These are phyloP conservation scores for Ectemnius lituratus DNA, from an alignment of 2,888 invertebrate genomes.

Conservation along the genomic window DNA sequence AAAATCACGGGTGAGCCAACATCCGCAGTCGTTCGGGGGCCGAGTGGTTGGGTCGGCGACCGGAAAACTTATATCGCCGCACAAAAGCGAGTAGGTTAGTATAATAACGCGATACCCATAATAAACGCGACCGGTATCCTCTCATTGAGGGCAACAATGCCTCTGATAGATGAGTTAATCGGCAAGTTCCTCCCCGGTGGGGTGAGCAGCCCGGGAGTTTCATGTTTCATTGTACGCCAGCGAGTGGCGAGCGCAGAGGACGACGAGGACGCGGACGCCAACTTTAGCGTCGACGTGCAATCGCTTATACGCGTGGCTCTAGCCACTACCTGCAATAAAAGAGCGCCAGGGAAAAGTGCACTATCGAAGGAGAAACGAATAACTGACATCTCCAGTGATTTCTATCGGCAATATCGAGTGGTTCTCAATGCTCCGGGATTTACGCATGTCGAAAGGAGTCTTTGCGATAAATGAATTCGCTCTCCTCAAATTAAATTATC, in stretches of 20 bases:
- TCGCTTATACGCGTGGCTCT: too few relatives aligned
- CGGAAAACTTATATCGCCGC: conserved; percentile 66
- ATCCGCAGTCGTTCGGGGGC: conserved; percentile 25
- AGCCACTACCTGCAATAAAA: too few relatives aligned
- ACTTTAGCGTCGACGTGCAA: conserved; percentile 17
- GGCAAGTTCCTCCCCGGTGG: conserved; percentile 76
- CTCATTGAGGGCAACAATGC: conserved; percentile 77
- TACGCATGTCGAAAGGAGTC: background rate
- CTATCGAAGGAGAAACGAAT: background rate
- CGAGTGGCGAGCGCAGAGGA: conserved; percentile 21
- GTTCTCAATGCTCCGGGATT: background rate
- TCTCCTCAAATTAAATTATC: too few relatives aligned
- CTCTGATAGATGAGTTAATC: conserved; percentile 77
- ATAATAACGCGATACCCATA: conserved; percentile 70
- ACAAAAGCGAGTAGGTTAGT: conserved; percentile 66
- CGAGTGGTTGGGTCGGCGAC: conserved; percentile 27
- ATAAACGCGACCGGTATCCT: conserved; percentile 68
- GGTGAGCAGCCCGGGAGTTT: conserved; percentile 49
- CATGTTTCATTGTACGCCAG: conserved; percentile 55
- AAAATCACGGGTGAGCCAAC: conserved; percentile 7
- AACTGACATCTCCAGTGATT: conserved; percentile 52
- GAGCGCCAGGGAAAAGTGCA: conserved; percentile 10
- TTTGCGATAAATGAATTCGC: background rate
- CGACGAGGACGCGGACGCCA: conserved; percentile 38
- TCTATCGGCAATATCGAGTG: conserved; percentile 45